Percentiles rank a stretch among this genome's conserved stretches.
These are phyloP conservation scores for Stigmatopora argus DNA, from an alignment of 2,113 vertebrate species.

Conservation along the genomic window DNA sequence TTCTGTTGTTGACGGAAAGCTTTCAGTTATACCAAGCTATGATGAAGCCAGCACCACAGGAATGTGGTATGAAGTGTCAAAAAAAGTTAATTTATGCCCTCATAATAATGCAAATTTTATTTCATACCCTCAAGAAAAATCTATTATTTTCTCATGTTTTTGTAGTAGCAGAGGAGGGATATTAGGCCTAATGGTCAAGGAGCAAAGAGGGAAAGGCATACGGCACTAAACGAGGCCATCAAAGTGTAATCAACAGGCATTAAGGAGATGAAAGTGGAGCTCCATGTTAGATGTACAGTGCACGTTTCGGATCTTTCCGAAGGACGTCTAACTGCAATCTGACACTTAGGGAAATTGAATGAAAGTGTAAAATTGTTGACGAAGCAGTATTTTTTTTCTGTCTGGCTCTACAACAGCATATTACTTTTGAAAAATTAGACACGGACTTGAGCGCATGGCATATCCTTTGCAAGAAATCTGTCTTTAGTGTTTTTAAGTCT, in stretches of 20 bases:
- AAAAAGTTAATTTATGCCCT: slow-evolving; percentile 43
- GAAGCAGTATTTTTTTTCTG: background rate
- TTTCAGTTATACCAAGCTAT: slow-evolving; percentile 40
- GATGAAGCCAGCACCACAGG: slow-evolving; percentile 36
- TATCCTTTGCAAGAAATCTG: no score
- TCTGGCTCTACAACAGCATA: background rate
- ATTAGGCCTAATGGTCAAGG: slow-evolving; percentile 10
- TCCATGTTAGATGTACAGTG: slow-evolving; percentile 1
- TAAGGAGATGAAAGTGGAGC: slow-evolving; percentile 27
- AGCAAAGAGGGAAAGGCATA: background rate
- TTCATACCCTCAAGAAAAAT: slow-evolving; percentile 17
- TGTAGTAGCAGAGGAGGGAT: slow-evolving; percentile 7
- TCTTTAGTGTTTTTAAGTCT: no score
- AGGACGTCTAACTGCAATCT: slow-evolving; percentile 16
- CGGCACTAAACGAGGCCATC: slow-evolving; percentile 4
- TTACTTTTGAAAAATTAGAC: background rate
- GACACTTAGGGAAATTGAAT: slow-evolving; percentile 2
- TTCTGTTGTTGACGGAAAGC: slow-evolving; percentile 46
- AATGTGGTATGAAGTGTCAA: slow-evolving; percentile 35
- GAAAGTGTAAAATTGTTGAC: background rate
- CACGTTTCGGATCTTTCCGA: slow-evolving; percentile 2
- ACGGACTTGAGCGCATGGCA: no score
- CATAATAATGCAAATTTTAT: slow-evolving; percentile 35
- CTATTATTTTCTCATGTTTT: slow-evolving; percentile 26
- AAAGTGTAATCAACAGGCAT: slow-evolving; percentile 12